Evolutionary conservation across 2,888 invertebrate species (phyloP).

Genomic region (Leptopterna dolabrata): DNA sequence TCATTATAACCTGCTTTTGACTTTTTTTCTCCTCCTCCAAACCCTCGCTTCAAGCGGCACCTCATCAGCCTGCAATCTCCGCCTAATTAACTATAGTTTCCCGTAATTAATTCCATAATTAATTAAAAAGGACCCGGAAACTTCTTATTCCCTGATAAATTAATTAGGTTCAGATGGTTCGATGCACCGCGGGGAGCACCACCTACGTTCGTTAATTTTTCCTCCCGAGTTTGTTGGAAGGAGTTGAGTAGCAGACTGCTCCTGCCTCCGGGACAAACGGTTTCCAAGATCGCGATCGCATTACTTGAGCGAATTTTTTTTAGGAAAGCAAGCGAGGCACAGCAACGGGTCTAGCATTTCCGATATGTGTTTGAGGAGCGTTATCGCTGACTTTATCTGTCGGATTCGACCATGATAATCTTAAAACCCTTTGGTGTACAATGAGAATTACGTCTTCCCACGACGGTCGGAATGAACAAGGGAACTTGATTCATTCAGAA

Average conservation of each 20-base stretch:
- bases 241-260: neutral
- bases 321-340: too few species aligned
- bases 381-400: too few species aligned
- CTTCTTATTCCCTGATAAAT: slow-evolving; percentile 21
- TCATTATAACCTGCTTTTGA: slow-evolving; percentile 21
- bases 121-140: slow-evolving; percentile 25
- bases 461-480: too few species aligned
- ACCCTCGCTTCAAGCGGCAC: slow-evolving; percentile 8
- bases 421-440: too few species aligned
- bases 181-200: slow-evolving; percentile 26
- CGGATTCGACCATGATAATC: too few species aligned
- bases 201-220: neutral
- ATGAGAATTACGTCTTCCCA: too few species aligned
- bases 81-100: slow-evolving; percentile 34
- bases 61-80: slow-evolving; percentile 18
- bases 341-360: too few species aligned
- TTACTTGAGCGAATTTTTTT: too few species aligned
- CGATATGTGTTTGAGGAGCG: too few species aligned
- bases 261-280: neutral
- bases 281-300: neutral
- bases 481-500: too few species aligned
- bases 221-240: neutral
- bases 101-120: slow-evolving; percentile 45
- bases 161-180: slow-evolving; percentile 28
- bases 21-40: neutral